phyloP scores from a whole-genome alignment of 2,113 vertebrate species.

The Rhynchopsitta pachyrhyncha region DNA sequence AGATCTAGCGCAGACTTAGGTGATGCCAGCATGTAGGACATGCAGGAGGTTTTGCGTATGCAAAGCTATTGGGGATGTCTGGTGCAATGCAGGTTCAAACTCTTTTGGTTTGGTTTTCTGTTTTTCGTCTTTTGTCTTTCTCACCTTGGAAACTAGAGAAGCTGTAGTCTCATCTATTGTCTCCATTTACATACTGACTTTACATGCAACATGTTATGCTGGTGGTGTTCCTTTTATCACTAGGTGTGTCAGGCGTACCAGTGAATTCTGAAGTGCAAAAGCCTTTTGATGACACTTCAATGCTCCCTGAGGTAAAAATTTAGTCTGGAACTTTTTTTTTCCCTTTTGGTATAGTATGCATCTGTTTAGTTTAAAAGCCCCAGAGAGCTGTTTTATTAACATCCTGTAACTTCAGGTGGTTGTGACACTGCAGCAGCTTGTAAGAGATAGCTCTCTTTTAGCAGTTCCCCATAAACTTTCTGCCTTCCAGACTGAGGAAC shows the following conservation, averaged over 20 bases:
- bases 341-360: not conserved
- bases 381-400: not conserved
- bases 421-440: not conserved
- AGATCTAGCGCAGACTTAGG: not conserved
- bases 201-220: not conserved
- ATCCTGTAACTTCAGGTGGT: not conserved
- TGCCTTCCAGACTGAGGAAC: not conserved
- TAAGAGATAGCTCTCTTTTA: not conserved
- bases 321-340: not conserved
- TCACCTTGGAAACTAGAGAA: not conserved
- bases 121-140: not conserved
- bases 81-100: not conserved
- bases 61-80: not conserved
- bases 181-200: not conserved
- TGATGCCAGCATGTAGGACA: not conserved
- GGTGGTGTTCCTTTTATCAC: not conserved
- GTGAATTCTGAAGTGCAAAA: not conserved
- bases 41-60: not conserved
- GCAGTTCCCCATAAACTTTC: not conserved
- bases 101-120: too few species aligned
- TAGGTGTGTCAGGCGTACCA: not conserved
- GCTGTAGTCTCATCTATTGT: not conserved
- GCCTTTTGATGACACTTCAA: not conserved
- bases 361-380: not conserved
- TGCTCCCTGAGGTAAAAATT: conserved; percentile 20